Evolutionary conservation across 2,797 vertebrate species (phyloP), one percentile per base, ranked within the genome.

Genomic region (Anguilla anguilla): DNA sequence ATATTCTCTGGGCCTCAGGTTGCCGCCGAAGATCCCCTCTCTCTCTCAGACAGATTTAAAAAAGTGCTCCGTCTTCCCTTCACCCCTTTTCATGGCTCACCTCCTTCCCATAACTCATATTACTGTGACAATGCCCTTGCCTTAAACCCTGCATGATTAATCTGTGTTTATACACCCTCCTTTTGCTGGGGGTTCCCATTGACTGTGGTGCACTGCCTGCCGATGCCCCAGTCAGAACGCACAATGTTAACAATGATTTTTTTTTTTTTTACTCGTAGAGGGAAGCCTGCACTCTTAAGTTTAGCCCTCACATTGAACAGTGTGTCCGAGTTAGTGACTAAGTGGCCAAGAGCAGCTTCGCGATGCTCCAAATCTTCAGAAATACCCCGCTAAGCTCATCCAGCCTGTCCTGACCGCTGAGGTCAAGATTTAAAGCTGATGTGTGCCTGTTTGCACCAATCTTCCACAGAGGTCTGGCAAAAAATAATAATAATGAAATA

Each of bases 51-150:
- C 77, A 81, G 77, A 81, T 81, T 49, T 2, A 49, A 49, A 25
- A 81, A 81, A 81, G 6, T 39, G 69, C 39, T 43, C 39, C 9
- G 22, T 82, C 39, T 49, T 51, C 7, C 43, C 79, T 82, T 82
- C 79, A 82, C 19, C 79, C 46, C 79, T 46, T 25, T 82, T 31
- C 15, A 1, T 10, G 46, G 79, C 43, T 82, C 46, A 82, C 43
- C 79, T 82, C 43, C 79, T 22, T 84, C 51, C 15, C 53, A 79
- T 59, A 59, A 86, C 69, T 86, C 28, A 49, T 57, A 79, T 79
- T 57, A 81, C 69, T 43, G n/a, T 53, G 59, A 31, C 39, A 86
- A 51, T 69, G 43, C 61, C 59, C 31, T 86, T 86, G 72, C 72
- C 17, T 35, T 79, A 79, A 86, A 69, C 69, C 85, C 35, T 64